phyloP scores from a whole-genome alignment of 2,113 vertebrate genomes.

The Baryphthengus martii region DNA sequence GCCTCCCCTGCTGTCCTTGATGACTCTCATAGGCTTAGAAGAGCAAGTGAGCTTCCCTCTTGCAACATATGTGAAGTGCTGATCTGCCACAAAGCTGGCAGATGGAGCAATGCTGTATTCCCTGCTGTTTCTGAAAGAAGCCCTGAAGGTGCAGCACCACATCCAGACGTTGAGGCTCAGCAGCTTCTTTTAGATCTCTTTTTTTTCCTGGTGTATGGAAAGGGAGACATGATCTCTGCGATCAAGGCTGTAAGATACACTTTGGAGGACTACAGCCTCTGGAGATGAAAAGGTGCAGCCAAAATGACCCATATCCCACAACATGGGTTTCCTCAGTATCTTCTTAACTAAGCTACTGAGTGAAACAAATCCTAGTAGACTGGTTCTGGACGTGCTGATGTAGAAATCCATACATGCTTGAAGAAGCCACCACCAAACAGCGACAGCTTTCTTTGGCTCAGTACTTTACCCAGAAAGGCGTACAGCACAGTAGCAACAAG shows the following conservation, averaged over 20 bases:
- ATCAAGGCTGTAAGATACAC: neutral
- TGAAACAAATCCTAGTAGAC: neutral
- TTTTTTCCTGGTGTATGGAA: neutral
- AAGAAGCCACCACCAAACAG: neutral
- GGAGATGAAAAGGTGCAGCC: neutral
- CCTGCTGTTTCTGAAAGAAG: neutral
- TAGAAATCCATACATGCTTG: neutral
- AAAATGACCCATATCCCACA: neutral
- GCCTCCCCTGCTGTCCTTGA: neutral
- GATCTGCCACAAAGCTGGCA: slow-evolving; percentile 23
- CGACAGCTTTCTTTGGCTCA: neutral
- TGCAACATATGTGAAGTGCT: neutral
- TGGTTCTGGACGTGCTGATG: neutral
- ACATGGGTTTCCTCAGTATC: neutral
- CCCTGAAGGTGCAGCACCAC: neutral
- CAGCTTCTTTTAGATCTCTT: neutral
- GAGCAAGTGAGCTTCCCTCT: neutral
- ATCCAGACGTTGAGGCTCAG: neutral
- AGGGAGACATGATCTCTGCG: neutral
- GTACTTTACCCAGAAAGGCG: neutral
- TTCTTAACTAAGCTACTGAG: neutral
- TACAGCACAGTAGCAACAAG: neutral
- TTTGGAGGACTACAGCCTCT: neutral
- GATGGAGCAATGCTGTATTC: neutral
- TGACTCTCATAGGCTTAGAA: neutral